A percentile compares a stretch with the other conserved stretches of the same genome.
phyloP scores from a whole-genome alignment of 2,113 vertebrate species.

The Phalacrocorax brasilianus region DNA sequence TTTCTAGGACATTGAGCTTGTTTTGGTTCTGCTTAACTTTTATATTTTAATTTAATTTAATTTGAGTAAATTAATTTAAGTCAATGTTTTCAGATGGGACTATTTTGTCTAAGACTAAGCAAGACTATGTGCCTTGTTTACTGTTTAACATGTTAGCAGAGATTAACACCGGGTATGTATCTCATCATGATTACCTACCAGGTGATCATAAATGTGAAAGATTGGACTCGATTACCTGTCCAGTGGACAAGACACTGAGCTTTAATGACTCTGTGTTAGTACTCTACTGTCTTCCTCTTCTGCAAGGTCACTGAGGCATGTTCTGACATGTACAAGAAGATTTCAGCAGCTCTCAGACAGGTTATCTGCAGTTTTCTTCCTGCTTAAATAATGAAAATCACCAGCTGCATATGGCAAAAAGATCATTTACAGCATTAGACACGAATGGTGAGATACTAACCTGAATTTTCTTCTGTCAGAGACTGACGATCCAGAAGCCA shows the following conservation, averaged over 20 bases:
- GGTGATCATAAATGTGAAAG: background rate
- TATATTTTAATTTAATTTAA: background rate
- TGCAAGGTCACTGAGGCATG: background rate
- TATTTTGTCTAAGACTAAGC: background rate
- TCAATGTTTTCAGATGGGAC: background rate
- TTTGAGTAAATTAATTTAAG: background rate
- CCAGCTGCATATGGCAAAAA: background rate
- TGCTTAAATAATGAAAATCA: conserved; percentile 5
- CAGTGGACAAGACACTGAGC: background rate
- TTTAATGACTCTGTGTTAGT: background rate
- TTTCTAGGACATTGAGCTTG: background rate
- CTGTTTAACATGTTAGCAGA: background rate
- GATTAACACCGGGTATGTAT: background rate
- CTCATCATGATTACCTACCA: background rate
- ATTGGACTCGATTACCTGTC: background rate
- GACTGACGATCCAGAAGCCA: background rate
- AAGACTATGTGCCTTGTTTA: background rate
- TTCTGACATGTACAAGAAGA: background rate
- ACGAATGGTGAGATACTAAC: background rate
- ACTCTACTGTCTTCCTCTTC: background rate
- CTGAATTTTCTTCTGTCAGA: background rate
- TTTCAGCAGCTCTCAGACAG: background rate
- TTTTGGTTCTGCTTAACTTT: background rate
- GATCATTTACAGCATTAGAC: conserved; percentile 21
- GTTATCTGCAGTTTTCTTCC: background rate